Evolutionary conservation across 1,140 invertebrate genomes (phyloP), one percentile per base, ranked within the genome.

Genomic region (Drosophila takahashii): DNA sequence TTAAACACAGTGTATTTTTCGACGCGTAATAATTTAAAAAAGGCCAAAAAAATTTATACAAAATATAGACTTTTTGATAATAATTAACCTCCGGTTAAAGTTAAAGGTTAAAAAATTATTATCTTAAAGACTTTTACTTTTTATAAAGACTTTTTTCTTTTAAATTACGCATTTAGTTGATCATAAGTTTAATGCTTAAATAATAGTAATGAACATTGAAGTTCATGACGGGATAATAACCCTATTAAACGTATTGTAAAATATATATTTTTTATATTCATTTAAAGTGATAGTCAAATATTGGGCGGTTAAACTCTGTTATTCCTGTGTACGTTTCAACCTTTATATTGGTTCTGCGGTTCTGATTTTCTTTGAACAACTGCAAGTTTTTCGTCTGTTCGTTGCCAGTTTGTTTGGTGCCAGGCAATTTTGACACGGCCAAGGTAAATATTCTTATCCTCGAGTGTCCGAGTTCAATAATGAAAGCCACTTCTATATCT

Each of bases 381-480:
- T 65, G 75, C 41, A 52, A 67, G 60, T 67, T 66, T 62, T 41
- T 66, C 44, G 58, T 32, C 18, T 26, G 32, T 42, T 27, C 56
- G 22, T 45, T 56, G 61, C 41, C 36, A 52, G 64, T 52, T 67
- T 67, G 45, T 52, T 67, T 67, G 64, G 64, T 65, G 64, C 59
- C 60, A 57, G 67, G 64, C 67, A 71, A 71, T 71, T 71, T 71
- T 66, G 67, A 71, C 67, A 71, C 67, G 50, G 64, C 64, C 47
- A 71, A 71, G 64, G 67, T 71, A 71, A 71, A 72, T 72, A 73
- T 59, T 73, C 54, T 71, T 67, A 70, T 70, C 48, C 62, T 62
- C 62, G 41, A 32, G 64, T 65, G 64, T 67, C 60, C 64, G 64
- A 65, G 60, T 65, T 65, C 64, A 67, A 67, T 67, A 67, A 65